Evolutionary conservation across 2,113 vertebrate species (phyloP), one percentile per base, ranked within the genome.

Genomic region (Stegastes partitus): DNA sequence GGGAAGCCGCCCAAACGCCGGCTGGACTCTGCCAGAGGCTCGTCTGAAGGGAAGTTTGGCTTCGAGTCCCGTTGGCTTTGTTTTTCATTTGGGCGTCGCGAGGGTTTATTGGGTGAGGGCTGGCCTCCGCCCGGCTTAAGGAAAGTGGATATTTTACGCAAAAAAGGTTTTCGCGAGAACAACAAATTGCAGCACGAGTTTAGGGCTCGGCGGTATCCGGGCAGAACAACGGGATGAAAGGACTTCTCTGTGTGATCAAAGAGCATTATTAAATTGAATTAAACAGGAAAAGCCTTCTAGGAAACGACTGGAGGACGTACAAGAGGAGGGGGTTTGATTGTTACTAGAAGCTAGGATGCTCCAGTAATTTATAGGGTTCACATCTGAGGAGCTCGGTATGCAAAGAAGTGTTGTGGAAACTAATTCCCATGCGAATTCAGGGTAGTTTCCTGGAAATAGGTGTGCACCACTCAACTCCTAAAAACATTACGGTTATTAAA

Each of bases 81-180:
- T 76, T 51, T 34, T 77, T 44, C 47, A 25, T 73, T 53, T 76
- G 80, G 84, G 61, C 63, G 58, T 45, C 11, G 44, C 37, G 47
- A 37, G 21, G 31, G 14, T 78, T 55, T 64, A 50, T 85, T 79
- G 74, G 73, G 74, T 85, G 85, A 88, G 58, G 72, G 74, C 59
- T 82, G 75, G 68, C 50, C 25, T 49, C 7, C 16, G 37, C 63
- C 44, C 6, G 25, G 51, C 64, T 73, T 65, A 7, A 61, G 45
- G n/a, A 5, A 2, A 47, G 49, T 58, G n/a, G 47, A 34, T 61
- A 8, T 55, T 82, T 76, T 55, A 53, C 74, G 45, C 21, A 77
- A 72, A 82, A 81, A 71, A 31, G 23, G 54, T 63, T 75, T 74
- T 51, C 50, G 31, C 49, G 61, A 69, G 37, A 21, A 61, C 51